Evolutionary conservation across 2,888 invertebrate genomes (phyloP).

Genomic region (Lepetodrilus schrolli): DNA sequence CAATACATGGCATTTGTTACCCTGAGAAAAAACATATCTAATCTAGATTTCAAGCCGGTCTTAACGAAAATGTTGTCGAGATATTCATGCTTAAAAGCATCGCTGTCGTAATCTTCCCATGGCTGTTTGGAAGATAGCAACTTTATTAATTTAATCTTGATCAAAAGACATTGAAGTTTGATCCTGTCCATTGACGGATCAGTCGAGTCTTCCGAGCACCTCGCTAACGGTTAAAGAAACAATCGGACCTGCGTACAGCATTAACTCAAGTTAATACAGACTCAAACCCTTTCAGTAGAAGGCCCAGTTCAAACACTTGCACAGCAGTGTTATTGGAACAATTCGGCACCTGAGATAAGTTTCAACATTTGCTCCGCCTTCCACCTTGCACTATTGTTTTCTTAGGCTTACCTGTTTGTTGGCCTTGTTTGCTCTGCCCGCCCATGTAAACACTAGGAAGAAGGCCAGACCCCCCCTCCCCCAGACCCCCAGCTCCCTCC

Average conservation of each 20-base stretch:
- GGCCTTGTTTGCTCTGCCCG: conserved; percentile 6
- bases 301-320: conserved; percentile 9
- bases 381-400: conserved; percentile 9
- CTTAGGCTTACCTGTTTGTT: conserved; percentile 24
- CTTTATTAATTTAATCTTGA: no score
- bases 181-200: no score
- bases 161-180: no score
- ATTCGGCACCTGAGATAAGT: conserved; percentile 22
- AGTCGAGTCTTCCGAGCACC: no score
- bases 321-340: conserved; percentile 1
- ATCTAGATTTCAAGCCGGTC: no score
- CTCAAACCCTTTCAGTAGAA: neutral
- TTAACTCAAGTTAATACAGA: neutral
- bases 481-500: no score
- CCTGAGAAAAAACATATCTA: no score
- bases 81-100: no score
- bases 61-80: no score
- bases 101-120: no score
- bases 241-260: neutral
- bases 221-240: conserved; percentile 15
- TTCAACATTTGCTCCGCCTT: conserved; percentile 3
- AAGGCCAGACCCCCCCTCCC: neutral
- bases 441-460: conserved; percentile 13
- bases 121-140: no score
- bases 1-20: no score